Base-by-base conservation (phyloP, 2,113 vertebrate species). In the Globicephala melas region DNA sequence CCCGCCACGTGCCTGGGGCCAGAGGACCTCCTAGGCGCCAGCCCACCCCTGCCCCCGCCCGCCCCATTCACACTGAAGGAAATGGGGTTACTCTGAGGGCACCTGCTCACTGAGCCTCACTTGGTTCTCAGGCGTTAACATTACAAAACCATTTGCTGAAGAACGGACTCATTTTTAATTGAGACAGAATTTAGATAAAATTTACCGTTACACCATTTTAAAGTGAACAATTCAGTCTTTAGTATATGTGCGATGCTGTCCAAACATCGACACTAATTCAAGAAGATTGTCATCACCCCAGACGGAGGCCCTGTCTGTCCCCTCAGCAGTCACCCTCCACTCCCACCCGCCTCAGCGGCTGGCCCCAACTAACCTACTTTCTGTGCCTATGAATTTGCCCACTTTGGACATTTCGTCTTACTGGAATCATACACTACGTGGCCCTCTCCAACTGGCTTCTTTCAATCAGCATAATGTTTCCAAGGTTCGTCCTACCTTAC, bases 401-500 rank as follows among this genome's bases (percentile, higher is more conserved):
- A 10, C 60, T 11, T 62, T 8, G 60, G 60, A 25, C 60, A 25
- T 10, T 62, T 25, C 8, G 2, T 47, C 71, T 47, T 17, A 26
- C 41, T 18, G 41, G 73, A 47, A 26, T 10, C 4, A 4, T 11
- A 3, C 28, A 33, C 28, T 1, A 0, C 9, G 2, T 44, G 1
- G 74, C 28, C 73, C 44, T 33, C 44, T 33, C 74, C 31, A 7
- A 20, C 28, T 20, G 44, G 74, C 74, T 20, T 50, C 44, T 76
- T 50, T 26, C 74, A 33, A 11, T 0, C 9, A 31, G 74, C 74
- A 11, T 1, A 28, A 50, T 1, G 28, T 44, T 33, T 50, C 36
- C 80, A 31, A 58, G 79, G 67, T 11, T 9, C 21, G 2, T 3
- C 31, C 33, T 8, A 20, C 55, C 8, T 58, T 0, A 58, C 55